Evolutionary conservation across 2,888 invertebrate genomes (phyloP).

Genomic region (Notocelia uddmanniana): DNA sequence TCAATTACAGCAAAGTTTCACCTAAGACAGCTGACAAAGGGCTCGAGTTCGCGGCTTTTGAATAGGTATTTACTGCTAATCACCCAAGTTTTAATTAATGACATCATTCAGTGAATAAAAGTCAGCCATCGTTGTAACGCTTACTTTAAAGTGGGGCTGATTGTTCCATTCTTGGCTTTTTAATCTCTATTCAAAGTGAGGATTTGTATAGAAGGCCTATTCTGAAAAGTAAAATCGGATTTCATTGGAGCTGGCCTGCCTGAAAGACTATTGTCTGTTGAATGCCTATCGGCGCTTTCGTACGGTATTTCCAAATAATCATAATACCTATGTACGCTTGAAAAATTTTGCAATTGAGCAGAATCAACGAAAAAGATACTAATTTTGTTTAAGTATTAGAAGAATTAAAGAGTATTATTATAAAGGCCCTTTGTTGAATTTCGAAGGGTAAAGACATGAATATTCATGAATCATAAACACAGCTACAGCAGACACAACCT

Average conservation of each 20-base stretch:
- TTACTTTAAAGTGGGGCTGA: constrained; percentile 41
- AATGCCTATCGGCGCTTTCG: neutral
- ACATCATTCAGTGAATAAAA: constrained; percentile 67
- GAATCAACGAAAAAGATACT: neutral
- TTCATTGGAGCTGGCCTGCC: neutral
- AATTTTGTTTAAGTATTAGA: neutral
- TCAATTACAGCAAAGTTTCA: constrained; percentile 62
- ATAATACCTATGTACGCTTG: neutral
- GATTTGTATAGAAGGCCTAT: constrained; percentile 12
- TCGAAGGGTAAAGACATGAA: constrained; percentile 15
- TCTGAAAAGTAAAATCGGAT: constrained; percentile 9
- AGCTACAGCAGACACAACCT: neutral
- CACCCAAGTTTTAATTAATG: constrained; percentile 76
- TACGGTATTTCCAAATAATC: neutral
- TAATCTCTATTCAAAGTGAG: constrained; percentile 35
- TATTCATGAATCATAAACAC: constrained; percentile 13
- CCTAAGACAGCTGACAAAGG: constrained; percentile 64
- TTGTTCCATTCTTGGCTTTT: constrained; percentile 40
- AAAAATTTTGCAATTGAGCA: neutral
- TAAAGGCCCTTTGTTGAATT: constrained; percentile 11
- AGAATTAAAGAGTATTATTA: neutral
- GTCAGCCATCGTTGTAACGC: constrained; percentile 52
- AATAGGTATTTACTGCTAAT: constrained; percentile 72
- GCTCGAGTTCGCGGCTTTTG: constrained; percentile 56
- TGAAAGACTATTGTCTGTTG: neutral